Base-by-base conservation (phyloP, 2,113 vertebrate species). In the Salvator merianae region DNA sequence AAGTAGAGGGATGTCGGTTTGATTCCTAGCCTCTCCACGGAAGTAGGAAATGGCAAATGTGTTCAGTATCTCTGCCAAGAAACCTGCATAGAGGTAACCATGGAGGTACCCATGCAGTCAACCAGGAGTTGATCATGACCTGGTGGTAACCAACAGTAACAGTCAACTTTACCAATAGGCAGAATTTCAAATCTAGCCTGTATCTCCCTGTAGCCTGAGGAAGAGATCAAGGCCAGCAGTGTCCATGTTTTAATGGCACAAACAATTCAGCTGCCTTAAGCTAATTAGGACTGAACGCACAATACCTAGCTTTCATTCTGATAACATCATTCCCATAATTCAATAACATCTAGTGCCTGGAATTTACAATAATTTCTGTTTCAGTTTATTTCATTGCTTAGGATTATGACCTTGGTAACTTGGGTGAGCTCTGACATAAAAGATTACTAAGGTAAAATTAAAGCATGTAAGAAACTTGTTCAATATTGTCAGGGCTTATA, bases 391-490 rank as follows among this genome's bases (percentile, higher is more conserved):
- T 92, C 80, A 83, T 62, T 28, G 30, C 83, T 80, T 24, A 63
- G 91, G 82, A 94, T 81, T 86, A 87, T 79, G 91, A 91, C 84
- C 89, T 86, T 83, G 81, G 59, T 82, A 87, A 84, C 79, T 83
- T 24, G 18, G 73, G 40, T 73, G 73, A n/a, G 85, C 79, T 93
- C 88, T 84, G 40, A 79, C 82, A 92, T 87, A 86, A 91, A 94
- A 95, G 88, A 92, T 90, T 87, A 84, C 90, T 83, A 85, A 90
- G 68, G 77, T 86, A 92, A 94, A 95, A 95, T 94, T 86, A 93
- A 92, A 91, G 93, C 88, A 92, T 88, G 89, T 43, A 86, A 91
- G 89, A 93, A 93, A 92, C 59, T 84, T 94, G 87, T 95, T 90
- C 90, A 93, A 82, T 91, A 89, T 88, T 90, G 73, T 91, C 88